These are phyloP conservation scores for Theristicus caerulescens DNA, from an alignment of 2,113 vertebrate species.

Conservation along the genomic window DNA sequence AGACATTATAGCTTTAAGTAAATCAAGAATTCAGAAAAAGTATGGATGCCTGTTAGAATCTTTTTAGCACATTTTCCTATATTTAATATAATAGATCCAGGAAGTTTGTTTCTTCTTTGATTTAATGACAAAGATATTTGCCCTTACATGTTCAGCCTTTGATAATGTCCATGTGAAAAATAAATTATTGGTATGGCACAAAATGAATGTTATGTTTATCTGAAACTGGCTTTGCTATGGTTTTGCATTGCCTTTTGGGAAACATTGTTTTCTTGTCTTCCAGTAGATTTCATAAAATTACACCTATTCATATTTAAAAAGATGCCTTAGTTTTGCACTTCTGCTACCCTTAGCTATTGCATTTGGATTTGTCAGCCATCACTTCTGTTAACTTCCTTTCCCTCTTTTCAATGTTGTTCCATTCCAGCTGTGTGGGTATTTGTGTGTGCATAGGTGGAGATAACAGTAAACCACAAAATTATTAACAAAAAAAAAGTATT, in stretches of 20 bases:
- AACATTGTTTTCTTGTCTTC: not conserved
- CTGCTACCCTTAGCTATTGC: not conserved
- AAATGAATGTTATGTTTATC: not conserved
- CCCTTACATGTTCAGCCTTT: not conserved
- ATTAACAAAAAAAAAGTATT: not conserved
- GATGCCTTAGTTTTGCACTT: not conserved
- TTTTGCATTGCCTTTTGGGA: not conserved
- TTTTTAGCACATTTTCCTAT: not conserved
- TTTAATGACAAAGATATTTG: not conserved
- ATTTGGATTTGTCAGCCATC: not conserved
- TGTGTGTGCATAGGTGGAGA: not conserved
- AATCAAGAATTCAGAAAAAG: not conserved
- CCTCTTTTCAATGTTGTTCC: not conserved
- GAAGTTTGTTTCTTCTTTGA: not conserved
- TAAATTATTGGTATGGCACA: not conserved
- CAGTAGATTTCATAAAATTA: not conserved
- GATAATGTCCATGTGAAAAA: not conserved
- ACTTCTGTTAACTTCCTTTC: not conserved
- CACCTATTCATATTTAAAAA: not conserved
- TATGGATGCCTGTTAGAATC: not conserved
- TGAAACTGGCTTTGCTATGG: not conserved
- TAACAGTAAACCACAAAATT: not conserved
- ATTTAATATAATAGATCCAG: not conserved
- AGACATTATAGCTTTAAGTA: not conserved
- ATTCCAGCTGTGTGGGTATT: not conserved